These are phyloP conservation scores for Nycticryphes semicollaris DNA, from an alignment of 2,113 vertebrate genomes.

Conservation along the genomic window DNA sequence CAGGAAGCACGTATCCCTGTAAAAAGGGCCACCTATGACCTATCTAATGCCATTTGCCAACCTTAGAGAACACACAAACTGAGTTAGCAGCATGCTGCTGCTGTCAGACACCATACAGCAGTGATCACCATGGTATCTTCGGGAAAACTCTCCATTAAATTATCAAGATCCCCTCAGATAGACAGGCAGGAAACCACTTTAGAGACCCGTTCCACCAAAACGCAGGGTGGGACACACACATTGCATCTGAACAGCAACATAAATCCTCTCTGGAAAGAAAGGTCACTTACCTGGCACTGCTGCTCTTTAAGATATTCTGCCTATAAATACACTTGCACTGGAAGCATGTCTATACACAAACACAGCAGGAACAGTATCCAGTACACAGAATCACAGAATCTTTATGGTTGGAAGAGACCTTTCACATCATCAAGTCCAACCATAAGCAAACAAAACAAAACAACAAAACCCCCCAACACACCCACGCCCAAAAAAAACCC, in stretches of 20 bases:
- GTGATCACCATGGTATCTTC: rapidly evolving
- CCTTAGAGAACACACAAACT: neutral
- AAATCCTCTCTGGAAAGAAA: neutral
- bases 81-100: neutral
- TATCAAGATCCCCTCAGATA: neutral
- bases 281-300: neutral
- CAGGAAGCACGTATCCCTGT: neutral
- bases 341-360: neutral
- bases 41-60: neutral
- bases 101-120: neutral
- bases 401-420: too few relatives aligned
- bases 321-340: neutral
- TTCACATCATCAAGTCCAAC: too few relatives aligned
- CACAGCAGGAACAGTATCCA: neutral
- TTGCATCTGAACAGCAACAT: neutral
- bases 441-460: too few relatives aligned
- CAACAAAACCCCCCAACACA: too few relatives aligned
- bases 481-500: too few relatives aligned
- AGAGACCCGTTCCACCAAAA: neutral
- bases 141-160: neutral
- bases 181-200: neutral
- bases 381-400: too few relatives aligned
- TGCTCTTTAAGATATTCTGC: neutral
- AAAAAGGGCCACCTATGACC: neutral
- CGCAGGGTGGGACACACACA: rapidly evolving